Evolutionary conservation across 53 echinoderm and acorn worm genomes (phyloP), one percentile per base, ranked within the genome.

Genomic region (Patiria pectinifera): DNA sequence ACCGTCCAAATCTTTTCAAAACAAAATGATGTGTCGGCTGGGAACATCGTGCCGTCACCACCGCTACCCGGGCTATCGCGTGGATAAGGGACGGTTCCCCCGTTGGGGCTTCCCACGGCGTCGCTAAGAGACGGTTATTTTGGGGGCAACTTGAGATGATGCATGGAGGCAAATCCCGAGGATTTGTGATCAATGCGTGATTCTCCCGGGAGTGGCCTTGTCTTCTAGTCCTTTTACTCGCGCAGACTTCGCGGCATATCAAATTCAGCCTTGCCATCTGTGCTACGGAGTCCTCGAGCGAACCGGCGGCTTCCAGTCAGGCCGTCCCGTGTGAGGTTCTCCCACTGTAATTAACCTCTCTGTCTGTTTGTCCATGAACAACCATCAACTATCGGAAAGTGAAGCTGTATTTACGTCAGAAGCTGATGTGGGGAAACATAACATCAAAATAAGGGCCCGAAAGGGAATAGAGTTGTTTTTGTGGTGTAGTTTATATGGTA

Each of bases 31-130:
- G 81, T 69, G 80, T 60, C 80, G 11, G 62, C 23, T 6, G n/a
- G 48, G 79, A 35, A 63, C 90, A 80, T 12, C 90, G 90, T 90
- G 81, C 70, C 81, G 81, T 90, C 90, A 80, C 90, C 90, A 66
- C 45, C 70, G 81, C 47, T 81, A 90, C 82, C 46, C 61, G 60
- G 21, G 45, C 63, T 53, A 26, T 7, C 24, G 84, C 18, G 24
- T 61, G 19, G 5, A 53, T 53, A 53, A 53, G 53, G 53, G 2
- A 87, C 14, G 76, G 76, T 23, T 53, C 25, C 0, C 18, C 86
- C 88, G 78, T 11, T 18, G 61, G 88, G 78, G 48, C 88, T 45
- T 18, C 76, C 49, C 2, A 21, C 11, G 78, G 77, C 88, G 19
- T 77, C 62, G 77, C 88, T 78, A n/a, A 7, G 76, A 88, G 88